These are phyloP conservation scores for Gortyna flavago DNA, from an alignment of 2,888 invertebrate species.

Conservation along the genomic window DNA sequence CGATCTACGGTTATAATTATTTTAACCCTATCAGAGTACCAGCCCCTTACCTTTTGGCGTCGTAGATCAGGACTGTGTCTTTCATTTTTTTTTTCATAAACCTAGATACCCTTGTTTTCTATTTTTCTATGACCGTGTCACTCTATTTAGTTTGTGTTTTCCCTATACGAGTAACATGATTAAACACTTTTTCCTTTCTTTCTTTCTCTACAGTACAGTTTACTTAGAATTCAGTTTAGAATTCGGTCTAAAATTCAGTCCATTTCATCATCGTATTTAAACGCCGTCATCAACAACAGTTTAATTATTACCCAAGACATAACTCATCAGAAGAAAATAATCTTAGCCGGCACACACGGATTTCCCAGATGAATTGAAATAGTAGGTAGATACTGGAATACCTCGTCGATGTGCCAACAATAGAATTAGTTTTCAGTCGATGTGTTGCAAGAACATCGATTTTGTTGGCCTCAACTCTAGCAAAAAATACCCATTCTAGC, in stretches of 20 bases:
- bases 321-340: conserved; percentile 16
- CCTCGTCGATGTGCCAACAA: conserved; percentile 16
- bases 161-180: not conserved
- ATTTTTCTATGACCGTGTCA: not conserved
- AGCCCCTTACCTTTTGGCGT: no score
- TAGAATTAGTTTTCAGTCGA: conserved; percentile 11
- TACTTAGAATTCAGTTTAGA: not conserved
- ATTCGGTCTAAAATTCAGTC: not conserved
- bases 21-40: no score
- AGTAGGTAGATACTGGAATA: not conserved
- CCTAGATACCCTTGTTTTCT: not conserved
- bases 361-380: conserved; percentile 1
- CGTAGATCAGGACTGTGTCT: no score
- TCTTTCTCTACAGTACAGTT: not conserved
- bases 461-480: not conserved
- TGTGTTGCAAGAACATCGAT: conserved; percentile 21
- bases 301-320: not conserved
- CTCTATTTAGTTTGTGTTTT: not conserved
- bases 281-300: not conserved
- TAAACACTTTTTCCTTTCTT: not conserved
- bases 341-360: not conserved
- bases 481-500: not conserved
- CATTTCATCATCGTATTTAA: not conserved
- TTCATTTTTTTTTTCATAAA: not conserved
- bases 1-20: no score